Evolutionary conservation across 2,888 invertebrate species (phyloP).

Genomic region (Acleris emargana): DNA sequence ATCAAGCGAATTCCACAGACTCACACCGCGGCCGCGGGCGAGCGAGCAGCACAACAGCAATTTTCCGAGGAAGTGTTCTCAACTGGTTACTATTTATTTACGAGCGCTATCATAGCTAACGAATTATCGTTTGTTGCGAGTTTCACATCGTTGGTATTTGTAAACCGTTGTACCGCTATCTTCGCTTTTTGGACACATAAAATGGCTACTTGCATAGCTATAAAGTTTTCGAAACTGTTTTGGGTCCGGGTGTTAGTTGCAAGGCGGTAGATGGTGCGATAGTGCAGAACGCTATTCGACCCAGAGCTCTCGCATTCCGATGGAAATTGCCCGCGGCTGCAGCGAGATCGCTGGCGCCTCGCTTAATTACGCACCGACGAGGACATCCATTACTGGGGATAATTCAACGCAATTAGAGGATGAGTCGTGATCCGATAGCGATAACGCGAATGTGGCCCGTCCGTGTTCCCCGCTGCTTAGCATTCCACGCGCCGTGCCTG

Average conservation of each 20-base stretch:
- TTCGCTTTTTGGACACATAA: slow-evolving; percentile 35
- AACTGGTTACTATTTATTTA: slow-evolving; percentile 50
- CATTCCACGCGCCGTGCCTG: slow-evolving; percentile 49
- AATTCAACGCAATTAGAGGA: slow-evolving; percentile 74
- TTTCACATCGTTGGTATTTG: slow-evolving; percentile 34
- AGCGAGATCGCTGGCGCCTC: slow-evolving; percentile 66
- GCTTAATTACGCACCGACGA: slow-evolving; percentile 65
- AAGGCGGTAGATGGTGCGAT: slow-evolving; percentile 48
- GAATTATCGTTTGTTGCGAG: slow-evolving; percentile 46
- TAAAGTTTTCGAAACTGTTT: slow-evolving; percentile 18
- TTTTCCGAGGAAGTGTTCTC: slow-evolving; percentile 64
- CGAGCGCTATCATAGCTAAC: slow-evolving; percentile 48
- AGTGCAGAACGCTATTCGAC: slow-evolving; percentile 64
- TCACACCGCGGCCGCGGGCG: slow-evolving; percentile 35
- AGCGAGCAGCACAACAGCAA: slow-evolving; percentile 57
- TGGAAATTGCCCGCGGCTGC: slow-evolving; percentile 67
- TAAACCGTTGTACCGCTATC: slow-evolving; percentile 45
- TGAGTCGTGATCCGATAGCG: slow-evolving; percentile 64
- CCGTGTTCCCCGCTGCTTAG: slow-evolving; percentile 49
- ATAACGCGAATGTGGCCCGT: slow-evolving; percentile 23
- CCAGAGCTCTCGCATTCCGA: slow-evolving; percentile 61
- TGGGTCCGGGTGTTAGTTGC: slow-evolving; percentile 20
- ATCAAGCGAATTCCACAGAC: slow-evolving; percentile 49
- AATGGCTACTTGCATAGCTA: slow-evolving; percentile 11
- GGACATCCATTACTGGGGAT: slow-evolving; percentile 78